Conservation (phyloP, 2,797 vertebrate species). For the Peromyscus attwateri region DNA sequence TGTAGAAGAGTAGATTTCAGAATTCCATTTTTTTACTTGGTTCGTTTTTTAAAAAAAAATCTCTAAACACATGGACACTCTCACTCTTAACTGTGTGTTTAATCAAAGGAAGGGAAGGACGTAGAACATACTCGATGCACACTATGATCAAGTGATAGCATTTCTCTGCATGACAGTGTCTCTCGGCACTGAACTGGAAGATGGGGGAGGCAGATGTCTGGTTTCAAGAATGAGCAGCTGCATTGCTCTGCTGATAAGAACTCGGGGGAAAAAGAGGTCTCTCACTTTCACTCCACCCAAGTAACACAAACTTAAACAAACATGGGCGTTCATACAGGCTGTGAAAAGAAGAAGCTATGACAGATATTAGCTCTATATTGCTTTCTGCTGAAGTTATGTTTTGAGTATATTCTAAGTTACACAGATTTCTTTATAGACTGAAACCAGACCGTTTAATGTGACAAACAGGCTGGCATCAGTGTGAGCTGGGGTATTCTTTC, state of each 20-base stretch:
- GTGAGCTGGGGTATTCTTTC: neutral
- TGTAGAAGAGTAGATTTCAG: conserved; percentile 68
- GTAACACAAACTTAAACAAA: conserved; percentile 45
- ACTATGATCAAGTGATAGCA: conserved; percentile 32
- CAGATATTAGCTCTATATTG: conserved; percentile 33
- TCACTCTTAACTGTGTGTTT: conserved; percentile 10
- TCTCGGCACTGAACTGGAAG: neutral
- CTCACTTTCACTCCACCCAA: neutral
- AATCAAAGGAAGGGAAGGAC: neutral
- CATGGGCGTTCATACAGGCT: conserved; percentile 13
- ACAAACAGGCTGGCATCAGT: neutral
- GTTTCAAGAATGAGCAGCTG: conserved; percentile 35
- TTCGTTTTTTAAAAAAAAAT: conserved; percentile 60
- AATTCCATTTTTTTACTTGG: conserved; percentile 50
- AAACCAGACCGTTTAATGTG: conserved; percentile 17
- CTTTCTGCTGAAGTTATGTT: conserved; percentile 31
- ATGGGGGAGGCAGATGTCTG: neutral
- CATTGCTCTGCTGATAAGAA: conserved; percentile 27
- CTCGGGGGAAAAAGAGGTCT: neutral
- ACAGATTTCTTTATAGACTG: neutral
- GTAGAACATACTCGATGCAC: conserved; percentile 21
- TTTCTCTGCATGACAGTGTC: conserved; percentile 31
- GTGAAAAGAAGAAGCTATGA: neutral
- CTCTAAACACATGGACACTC: conserved; percentile 13
- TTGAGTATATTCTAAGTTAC: conserved; percentile 29